phyloP scores from a whole-genome alignment of 2,797 vertebrate genomes.

The Amblyopsis hoosieri region DNA sequence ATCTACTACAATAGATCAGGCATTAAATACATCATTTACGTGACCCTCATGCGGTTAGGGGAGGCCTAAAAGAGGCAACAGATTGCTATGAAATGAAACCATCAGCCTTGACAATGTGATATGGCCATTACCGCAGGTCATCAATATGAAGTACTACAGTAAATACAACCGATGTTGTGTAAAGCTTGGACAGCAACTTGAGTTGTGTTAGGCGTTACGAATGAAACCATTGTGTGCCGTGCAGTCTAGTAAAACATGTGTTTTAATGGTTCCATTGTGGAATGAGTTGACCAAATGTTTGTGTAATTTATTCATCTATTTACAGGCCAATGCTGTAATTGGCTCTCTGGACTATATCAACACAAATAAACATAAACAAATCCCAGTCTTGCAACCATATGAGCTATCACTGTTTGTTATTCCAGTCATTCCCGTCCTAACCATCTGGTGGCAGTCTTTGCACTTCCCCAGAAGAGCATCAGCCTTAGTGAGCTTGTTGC shows the following conservation, averaged over 20 bases:
- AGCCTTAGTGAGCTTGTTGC: slow-evolving; percentile 65
- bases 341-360: slow-evolving; percentile 57
- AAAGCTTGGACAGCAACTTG: background rate
- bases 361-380: slow-evolving; percentile 50
- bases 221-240: no score
- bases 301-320: slow-evolving; percentile 17
- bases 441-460: slow-evolving; percentile 74
- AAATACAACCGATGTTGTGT: slow-evolving; percentile 5
- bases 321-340: slow-evolving; percentile 39
- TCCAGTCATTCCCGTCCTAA: slow-evolving; percentile 55
- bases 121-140: slow-evolving; percentile 23
- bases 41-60: slow-evolving; percentile 58
- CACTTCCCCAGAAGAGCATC: slow-evolving; percentile 54
- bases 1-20: slow-evolving; percentile 64
- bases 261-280: slow-evolving; percentile 23
- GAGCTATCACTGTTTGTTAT: slow-evolving; percentile 50
- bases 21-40: slow-evolving; percentile 66
- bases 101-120: slow-evolving; percentile 41
- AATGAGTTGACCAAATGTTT: slow-evolving; percentile 31
- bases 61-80: slow-evolving; percentile 66
- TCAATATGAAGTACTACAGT: slow-evolving; percentile 41
- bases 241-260: slow-evolving; percentile 33
- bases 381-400: slow-evolving; percentile 38
- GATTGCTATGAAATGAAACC: slow-evolving; percentile 67
- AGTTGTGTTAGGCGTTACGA: no score